These are phyloP conservation scores for Gadus macrocephalus DNA, from an alignment of 2,113 vertebrate genomes.

Conservation along the genomic window DNA sequence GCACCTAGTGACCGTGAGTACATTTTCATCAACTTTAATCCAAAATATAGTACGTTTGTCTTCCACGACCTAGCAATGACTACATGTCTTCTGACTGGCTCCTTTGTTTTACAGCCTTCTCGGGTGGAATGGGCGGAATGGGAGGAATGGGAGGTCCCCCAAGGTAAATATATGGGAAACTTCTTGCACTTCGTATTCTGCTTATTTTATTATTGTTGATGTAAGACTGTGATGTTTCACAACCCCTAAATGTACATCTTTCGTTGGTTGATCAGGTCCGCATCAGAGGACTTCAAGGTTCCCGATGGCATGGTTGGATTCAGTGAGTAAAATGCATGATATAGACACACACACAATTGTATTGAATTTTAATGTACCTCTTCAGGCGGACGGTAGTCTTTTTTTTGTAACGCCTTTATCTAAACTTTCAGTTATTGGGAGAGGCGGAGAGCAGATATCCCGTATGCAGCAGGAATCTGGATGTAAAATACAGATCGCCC, in stretches of 20 bases:
- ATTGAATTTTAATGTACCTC: neutral
- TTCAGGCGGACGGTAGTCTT: neutral
- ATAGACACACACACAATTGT: neutral
- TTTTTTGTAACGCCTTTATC: constrained; percentile 3
- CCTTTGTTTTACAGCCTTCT: constrained; percentile 78
- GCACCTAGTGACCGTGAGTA: constrained; percentile 95
- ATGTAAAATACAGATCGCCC: constrained; percentile 98
- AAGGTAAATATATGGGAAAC: constrained; percentile 68
- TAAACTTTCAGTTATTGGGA: constrained; percentile 85
- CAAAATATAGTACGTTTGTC: neutral
- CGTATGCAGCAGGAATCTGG: constrained; percentile 96
- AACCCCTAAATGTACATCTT: neutral
- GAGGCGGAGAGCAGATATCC: constrained; percentile 98
- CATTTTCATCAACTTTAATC: neutral
- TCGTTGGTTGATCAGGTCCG: constrained; percentile 69
- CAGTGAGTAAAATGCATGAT: constrained; percentile 80
- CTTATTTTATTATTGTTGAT: neutral
- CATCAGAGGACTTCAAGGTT: constrained; percentile 96
- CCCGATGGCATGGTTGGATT: constrained; percentile 99
- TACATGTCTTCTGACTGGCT: neutral
- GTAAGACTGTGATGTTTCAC: neutral
- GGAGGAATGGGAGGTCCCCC: constrained; percentile 92
- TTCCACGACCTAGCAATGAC: neutral
- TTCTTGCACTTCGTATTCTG: neutral
- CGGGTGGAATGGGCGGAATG: constrained; percentile 80